These are phyloP conservation scores for Lepidothrix coronata DNA, from an alignment of 2,113 vertebrate species.

Conservation along the genomic window DNA sequence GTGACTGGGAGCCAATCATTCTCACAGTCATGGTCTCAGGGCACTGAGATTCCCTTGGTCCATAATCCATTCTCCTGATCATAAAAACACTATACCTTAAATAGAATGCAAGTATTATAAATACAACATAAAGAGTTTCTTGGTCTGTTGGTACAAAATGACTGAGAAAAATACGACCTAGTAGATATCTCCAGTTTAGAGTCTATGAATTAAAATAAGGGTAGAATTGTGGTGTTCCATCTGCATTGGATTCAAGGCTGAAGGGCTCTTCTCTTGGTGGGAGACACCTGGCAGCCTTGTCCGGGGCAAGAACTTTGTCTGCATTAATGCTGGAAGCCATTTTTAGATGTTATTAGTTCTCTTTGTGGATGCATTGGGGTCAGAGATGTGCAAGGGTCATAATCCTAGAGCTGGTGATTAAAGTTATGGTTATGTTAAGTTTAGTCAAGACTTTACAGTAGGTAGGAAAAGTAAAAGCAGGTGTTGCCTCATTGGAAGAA, in stretches of 20 bases:
- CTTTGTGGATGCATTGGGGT: neutral
- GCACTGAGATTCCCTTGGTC: neutral
- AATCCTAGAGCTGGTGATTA: neutral
- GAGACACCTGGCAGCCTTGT: neutral
- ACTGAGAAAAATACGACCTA: neutral
- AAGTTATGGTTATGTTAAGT: neutral
- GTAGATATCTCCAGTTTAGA: neutral
- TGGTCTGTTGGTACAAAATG: neutral
- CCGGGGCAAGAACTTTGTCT: neutral
- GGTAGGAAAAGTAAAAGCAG: neutral
- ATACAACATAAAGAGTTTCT: neutral
- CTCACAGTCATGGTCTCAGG: neutral
- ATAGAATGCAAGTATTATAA: neutral
- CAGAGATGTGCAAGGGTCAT: neutral
- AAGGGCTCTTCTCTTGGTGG: neutral
- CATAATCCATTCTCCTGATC: neutral
- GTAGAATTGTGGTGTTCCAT: neutral
- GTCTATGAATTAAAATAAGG: neutral
- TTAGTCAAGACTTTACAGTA: neutral
- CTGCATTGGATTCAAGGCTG: neutral
- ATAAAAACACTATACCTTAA: neutral
- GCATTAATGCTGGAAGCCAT: neutral
- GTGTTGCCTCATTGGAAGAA: neutral
- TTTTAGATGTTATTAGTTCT: neutral
- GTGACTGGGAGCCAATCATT: neutral